Percentiles rank a stretch among this genome's conserved stretches.
Evolutionary conservation across 2,888 invertebrate genomes (phyloP).

Genomic region (Anarsia innoxiella): DNA sequence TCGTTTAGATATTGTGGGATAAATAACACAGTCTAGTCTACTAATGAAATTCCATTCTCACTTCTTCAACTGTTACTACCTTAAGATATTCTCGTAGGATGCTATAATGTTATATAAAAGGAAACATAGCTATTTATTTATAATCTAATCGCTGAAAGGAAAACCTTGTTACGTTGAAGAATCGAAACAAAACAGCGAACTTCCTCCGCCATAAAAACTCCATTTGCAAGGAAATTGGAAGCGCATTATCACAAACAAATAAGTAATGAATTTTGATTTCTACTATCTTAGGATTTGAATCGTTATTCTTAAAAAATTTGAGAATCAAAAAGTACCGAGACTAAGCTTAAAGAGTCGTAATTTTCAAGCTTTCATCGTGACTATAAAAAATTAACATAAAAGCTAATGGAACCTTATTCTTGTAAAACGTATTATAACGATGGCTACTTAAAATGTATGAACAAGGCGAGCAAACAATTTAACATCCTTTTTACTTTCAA

Average conservation of each 20-base stretch:
- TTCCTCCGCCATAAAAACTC: not conserved
- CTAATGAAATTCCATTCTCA: too few relatives aligned
- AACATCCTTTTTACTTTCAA: constrained; percentile 2
- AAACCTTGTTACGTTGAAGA: constrained; percentile 1
- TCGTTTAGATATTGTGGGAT: not conserved
- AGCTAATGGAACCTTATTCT: too few relatives aligned
- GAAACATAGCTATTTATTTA: not conserved
- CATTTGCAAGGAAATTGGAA: not conserved
- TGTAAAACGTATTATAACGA: too few relatives aligned
- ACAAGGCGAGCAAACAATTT: not conserved
- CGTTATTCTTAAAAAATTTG: not conserved
- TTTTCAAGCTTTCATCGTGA: not conserved
- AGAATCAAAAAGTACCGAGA: not conserved
- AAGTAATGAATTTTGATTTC: too few relatives aligned
- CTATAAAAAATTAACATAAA: not conserved
- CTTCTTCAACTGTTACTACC: too few relatives aligned
- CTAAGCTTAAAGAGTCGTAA: not conserved
- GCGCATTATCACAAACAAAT: too few relatives aligned
- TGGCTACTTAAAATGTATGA: too few relatives aligned
- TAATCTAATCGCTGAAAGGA: constrained; percentile 1
- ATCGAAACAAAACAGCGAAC: not conserved
- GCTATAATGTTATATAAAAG: not conserved
- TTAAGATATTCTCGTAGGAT: not conserved
- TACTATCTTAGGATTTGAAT: not conserved
- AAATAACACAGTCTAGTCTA: not conserved